These are phyloP conservation scores for Daphoenositta chrysoptera DNA, from an alignment of 2,113 vertebrate species.

Conservation along the genomic window DNA sequence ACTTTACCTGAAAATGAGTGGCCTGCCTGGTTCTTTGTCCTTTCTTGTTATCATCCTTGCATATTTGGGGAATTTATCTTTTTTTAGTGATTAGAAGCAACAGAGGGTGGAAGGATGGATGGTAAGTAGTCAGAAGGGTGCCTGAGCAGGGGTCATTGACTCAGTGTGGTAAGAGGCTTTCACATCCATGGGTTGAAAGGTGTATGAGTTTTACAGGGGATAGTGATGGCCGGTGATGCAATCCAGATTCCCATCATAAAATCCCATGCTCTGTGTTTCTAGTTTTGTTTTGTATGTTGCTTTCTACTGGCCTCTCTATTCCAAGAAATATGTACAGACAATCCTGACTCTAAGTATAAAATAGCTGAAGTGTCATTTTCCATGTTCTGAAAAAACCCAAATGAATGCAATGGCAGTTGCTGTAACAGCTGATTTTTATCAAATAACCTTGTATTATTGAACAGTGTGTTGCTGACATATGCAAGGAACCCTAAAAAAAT, in stretches of 20 bases:
- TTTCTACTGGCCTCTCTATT: not conserved
- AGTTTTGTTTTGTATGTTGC: not conserved
- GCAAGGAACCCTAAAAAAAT: not conserved
- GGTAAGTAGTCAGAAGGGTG: not conserved
- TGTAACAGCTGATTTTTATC: not conserved
- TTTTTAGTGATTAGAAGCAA: not conserved
- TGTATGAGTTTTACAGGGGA: not conserved
- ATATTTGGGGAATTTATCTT: not conserved
- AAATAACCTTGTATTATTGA: not conserved
- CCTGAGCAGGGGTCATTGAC: not conserved
- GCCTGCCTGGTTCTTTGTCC: not conserved
- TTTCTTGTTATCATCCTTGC: not conserved
- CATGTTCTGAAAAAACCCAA: not conserved
- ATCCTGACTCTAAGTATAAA: not conserved
- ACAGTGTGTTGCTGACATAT: not conserved
- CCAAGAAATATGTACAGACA: not conserved
- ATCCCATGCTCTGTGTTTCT: not conserved
- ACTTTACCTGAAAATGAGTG: not conserved
- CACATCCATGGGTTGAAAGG: not conserved
- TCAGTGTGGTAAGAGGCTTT: not conserved
- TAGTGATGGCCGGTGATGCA: not conserved
- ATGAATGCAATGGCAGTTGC: not conserved
- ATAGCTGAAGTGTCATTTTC: not conserved
- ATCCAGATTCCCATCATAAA: not conserved
- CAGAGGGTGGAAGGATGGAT: not conserved